Evolutionary conservation across 1,140 invertebrate genomes (phyloP).

Genomic region (Andricus grossulariae): DNA sequence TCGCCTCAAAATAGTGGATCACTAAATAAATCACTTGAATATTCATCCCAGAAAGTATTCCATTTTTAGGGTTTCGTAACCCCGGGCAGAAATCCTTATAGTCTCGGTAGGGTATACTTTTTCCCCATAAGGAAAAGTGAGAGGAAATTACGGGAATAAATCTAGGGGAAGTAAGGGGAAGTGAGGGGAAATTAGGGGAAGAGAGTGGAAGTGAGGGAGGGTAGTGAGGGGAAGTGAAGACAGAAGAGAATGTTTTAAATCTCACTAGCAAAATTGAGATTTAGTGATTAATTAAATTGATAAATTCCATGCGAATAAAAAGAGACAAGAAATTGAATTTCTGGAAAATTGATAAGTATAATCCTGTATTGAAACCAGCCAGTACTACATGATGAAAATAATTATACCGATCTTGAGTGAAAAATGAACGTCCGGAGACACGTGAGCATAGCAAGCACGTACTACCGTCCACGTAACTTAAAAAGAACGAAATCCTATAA

Average conservation of each 20-base stretch:
- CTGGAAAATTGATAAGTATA: constrained; percentile 43
- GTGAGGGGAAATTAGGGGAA: too few relatives aligned
- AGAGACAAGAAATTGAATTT: background rate
- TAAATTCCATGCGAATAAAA: background rate
- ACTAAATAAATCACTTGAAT: too few relatives aligned
- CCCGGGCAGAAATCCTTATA: too few relatives aligned
- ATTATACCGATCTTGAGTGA: background rate
- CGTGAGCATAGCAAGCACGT: constrained; percentile 16
- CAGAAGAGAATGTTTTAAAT: background rate
- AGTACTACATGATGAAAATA: constrained; percentile 37
- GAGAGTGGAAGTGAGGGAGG: too few relatives aligned
- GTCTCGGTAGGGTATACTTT: too few relatives aligned
- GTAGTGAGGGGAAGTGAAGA: background rate
- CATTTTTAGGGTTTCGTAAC: too few relatives aligned
- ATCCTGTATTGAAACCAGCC: constrained; percentile 32
- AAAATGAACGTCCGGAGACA: constrained; percentile 3
- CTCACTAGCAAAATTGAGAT: background rate
- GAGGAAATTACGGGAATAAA: too few relatives aligned
- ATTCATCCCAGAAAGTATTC: too few relatives aligned
- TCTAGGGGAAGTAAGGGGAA: too few relatives aligned
- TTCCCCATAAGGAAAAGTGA: too few relatives aligned
- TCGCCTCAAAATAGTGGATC: too few relatives aligned
- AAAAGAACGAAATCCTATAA: constrained; percentile 18
- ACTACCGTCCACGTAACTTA: constrained; percentile 37
- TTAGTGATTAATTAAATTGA: background rate